Evolutionary conservation across 2,113 vertebrate genomes (phyloP).

Genomic region (Phocoena phocoena): DNA sequence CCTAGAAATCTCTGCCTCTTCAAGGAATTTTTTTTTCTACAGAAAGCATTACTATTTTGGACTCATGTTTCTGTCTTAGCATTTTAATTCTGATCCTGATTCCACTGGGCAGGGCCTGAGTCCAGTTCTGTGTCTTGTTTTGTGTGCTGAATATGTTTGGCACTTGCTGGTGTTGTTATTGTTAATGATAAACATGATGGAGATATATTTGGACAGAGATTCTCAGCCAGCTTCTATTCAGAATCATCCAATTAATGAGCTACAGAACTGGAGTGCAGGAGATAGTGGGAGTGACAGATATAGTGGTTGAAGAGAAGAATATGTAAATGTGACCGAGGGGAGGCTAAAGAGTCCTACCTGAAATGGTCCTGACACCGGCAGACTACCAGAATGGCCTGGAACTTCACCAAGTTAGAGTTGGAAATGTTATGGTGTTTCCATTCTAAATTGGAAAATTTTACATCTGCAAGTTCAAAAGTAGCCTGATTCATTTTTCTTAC

Average conservation of each 20-base stretch:
- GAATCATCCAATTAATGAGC: conserved; percentile 38
- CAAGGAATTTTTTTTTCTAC: neutral
- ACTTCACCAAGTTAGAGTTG: neutral
- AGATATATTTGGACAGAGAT: conserved; percentile 18
- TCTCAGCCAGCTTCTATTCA: neutral
- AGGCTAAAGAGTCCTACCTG: neutral
- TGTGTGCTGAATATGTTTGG: conserved; percentile 33
- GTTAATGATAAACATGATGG: neutral
- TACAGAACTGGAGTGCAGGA: neutral
- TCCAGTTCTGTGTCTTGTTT: neutral
- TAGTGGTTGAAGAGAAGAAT: neutral
- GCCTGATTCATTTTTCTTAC: neutral
- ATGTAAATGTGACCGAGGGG: neutral
- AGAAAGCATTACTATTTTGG: neutral
- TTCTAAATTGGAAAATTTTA: conserved; percentile 25
- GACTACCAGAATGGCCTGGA: neutral
- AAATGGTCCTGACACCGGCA: neutral
- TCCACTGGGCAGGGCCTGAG: neutral
- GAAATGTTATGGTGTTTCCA: neutral
- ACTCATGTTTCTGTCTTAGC: neutral
- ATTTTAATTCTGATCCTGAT: conserved; percentile 55
- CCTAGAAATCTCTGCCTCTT: neutral
- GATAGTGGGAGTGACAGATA: neutral
- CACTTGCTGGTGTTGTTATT: neutral
- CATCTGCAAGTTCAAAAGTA: neutral